Base-by-base conservation (phyloP, 1,140 invertebrate species). In the Drosophila parvula region DNA sequence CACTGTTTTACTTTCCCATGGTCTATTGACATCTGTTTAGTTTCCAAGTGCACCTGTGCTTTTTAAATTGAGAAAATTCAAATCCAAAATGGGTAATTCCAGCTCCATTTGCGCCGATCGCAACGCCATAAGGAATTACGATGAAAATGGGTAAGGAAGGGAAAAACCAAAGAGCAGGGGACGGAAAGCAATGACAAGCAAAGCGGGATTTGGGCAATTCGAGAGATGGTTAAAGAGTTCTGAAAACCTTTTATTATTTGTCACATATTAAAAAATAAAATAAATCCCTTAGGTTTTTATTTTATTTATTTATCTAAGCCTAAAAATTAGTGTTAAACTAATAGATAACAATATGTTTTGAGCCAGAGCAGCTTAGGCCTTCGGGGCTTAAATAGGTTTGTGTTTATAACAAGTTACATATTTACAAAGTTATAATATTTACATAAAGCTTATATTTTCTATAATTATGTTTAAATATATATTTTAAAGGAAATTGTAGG, bases 21-120 rank as follows among this genome's bases (percentile, higher is more conserved):
- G 22, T 43, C 27, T 57, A 18, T 16, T 55, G 30, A 62, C 40
- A 55, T 48, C 47, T 62, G 34, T 45, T 34, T 10, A 34, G 22
- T 41, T 36, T 9, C n/a, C 18, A 11, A 61, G 51, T 45, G 40
- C 34, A 9, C 5, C 12, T 38, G n/a, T 18, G 43, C 50, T n/a
- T 38, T 28, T 0, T 57, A 68, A 56, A 36, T 44, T 10, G 18
- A 53, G 36, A 56, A 48, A 47, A 48, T 28, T 14, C 2, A 28
- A 12, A 10, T 47, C 12, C 32, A 5, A 79, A 70, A 91, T 91
- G 90, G 90, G 90, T n/a, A 91, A 91, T 74, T 90, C 90, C 45
- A 85, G 90, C 73, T 91, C 90, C 41, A 76, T 91, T 53, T 91
- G 90, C 61, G 64, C 90, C 38, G 88, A 91, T 77, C 82, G 82